Evolutionary conservation across 2,888 invertebrate genomes (phyloP), one percentile per base, ranked within the genome.

Genomic region (Hirudinaria manillensis): DNA sequence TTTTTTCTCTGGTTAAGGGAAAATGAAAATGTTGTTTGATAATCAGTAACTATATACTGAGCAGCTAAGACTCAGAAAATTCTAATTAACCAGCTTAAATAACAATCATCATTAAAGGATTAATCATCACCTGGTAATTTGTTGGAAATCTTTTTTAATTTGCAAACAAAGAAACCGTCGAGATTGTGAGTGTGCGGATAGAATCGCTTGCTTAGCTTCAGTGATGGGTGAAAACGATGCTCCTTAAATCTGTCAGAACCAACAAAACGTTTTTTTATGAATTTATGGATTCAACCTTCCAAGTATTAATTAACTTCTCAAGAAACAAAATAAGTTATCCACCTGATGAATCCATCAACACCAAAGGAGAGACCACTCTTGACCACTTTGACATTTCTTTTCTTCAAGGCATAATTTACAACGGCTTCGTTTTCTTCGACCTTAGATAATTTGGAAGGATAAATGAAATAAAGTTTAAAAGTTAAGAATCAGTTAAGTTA

Each of bases 391-490:
- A 99, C 96, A 80, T 88, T 85, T 74, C 99, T 89, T 83, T 94
- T 93, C 83, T 91, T 93, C 65, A 99, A 86, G 1, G 93, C 97
- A 86, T 93, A 98, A 86, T 99, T 93, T 51, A 99, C 90, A 0
- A 99, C 94, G 89, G 92, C 92, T 86, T 99, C 99, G 86, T 99
- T 99, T 87, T 99, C 99, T 85, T 99, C 99, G 0, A 96, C 93
- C 89, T 89, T 79, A n/a, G n/a, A n/a, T n/a, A n/a, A n/a, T n/a
- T 83, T 72, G 16, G 29, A 29, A 2, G 10, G 16, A n/a, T n/a
- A 70, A 34, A 66, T n/a, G 66, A 27, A n/a, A 10, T 27, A 66
- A 53, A 16, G 19, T 53, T 53, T 53, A 16, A 16, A 53, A 16
- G 19, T 53, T 53, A 16, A 16, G 36, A 34, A 34, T 34, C 32